Conservation (phyloP, 2,113 vertebrate species). For the Eulemur rufifrons region DNA sequence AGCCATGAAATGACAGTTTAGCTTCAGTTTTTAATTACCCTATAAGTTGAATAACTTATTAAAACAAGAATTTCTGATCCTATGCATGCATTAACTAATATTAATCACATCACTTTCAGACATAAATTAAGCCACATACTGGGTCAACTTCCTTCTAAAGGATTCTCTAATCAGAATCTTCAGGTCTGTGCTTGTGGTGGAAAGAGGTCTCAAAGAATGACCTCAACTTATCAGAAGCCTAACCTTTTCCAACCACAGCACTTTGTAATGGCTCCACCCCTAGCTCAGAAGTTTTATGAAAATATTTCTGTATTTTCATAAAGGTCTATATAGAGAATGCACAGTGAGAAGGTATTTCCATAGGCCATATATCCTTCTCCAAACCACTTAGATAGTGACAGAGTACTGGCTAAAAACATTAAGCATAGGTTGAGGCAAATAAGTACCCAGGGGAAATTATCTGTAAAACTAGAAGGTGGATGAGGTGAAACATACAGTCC, state of each 20-base stretch:
- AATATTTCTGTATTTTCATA: neutral
- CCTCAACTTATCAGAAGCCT: neutral
- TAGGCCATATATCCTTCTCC: neutral
- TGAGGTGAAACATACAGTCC: neutral
- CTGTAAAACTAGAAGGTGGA: neutral
- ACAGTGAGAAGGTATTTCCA: neutral
- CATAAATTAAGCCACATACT: conserved; percentile 13
- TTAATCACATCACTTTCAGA: conserved; percentile 51
- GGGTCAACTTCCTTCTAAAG: conserved; percentile 30
- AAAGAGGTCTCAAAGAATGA: conserved; percentile 11
- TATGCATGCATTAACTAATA: neutral
- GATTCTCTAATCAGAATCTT: conserved; percentile 42
- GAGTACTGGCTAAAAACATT: neutral
- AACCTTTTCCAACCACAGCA: neutral
- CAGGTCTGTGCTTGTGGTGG: neutral
- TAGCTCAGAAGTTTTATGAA: neutral
- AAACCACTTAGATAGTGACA: neutral
- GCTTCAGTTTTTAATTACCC: conserved; percentile 58
- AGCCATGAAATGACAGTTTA: conserved; percentile 30
- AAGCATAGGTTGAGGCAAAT: neutral
- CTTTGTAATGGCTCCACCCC: neutral
- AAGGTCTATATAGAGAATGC: neutral
- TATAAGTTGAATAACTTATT: conserved; percentile 46
- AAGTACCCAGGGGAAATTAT: neutral
- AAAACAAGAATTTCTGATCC: conserved; percentile 30